These are phyloP conservation scores for Ictidomys tridecemlineatus DNA, from an alignment of 2,113 vertebrate genomes.

Conservation along the genomic window DNA sequence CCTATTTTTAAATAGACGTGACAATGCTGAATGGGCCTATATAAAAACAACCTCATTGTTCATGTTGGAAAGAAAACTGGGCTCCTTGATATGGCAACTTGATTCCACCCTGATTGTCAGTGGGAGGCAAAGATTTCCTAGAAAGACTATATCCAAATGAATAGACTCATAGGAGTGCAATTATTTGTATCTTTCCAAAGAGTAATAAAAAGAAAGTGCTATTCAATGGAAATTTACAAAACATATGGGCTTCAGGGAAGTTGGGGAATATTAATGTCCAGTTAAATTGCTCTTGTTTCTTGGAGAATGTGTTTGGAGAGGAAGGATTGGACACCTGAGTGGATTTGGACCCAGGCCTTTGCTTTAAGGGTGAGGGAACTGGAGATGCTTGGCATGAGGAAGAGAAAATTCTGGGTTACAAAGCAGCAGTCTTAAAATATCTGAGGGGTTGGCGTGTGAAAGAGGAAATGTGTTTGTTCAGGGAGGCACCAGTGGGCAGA, in stretches of 20 bases:
- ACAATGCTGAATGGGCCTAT: conserved; percentile 11
- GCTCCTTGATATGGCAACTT: not conserved
- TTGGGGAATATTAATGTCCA: not conserved
- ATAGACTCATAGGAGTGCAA: not conserved
- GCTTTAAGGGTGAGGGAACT: conserved; percentile 24
- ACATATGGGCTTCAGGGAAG: not conserved
- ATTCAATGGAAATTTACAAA: conserved; percentile 9
- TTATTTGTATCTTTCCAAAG: conserved; percentile 41
- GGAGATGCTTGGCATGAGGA: conserved; percentile 41
- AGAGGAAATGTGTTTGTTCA: conserved; percentile 71
- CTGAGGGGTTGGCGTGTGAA: conserved; percentile 65
- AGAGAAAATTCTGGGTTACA: conserved; percentile 76
- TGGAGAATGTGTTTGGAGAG: not conserved
- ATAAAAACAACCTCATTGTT: conserved; percentile 50
- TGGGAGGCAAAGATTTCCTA: not conserved
- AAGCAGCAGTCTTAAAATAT: conserved; percentile 71
- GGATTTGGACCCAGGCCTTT: not conserved
- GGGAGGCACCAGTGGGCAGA: conserved; percentile 14
- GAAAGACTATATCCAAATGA: not conserved
- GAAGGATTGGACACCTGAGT: not conserved
- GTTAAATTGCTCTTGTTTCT: not conserved
- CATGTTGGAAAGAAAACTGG: not conserved
- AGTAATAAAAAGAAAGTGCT: not conserved
- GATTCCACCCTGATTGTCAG: not conserved
- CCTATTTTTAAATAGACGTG: conserved; percentile 65